Evolutionary conservation across 1,140 invertebrate species (phyloP).

Genomic region (Cataglyphis hispanica): DNA sequence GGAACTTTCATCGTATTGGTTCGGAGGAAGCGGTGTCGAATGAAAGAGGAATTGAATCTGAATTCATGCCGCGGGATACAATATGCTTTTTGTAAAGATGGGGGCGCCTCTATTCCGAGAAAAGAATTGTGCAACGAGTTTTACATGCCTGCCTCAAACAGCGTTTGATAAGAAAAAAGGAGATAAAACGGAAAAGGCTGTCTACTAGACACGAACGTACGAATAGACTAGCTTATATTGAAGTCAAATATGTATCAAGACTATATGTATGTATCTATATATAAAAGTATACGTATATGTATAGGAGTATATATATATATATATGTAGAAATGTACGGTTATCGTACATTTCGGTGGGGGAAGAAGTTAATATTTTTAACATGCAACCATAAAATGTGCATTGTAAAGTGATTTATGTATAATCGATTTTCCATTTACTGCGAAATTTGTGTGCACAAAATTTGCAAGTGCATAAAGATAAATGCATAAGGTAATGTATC

Average conservation of each 20-base stretch:
- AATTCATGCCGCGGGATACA: conserved; percentile 60
- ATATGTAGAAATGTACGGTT: too few relatives aligned
- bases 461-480: background rate
- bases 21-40: conserved; percentile 47
- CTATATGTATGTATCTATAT: too few relatives aligned
- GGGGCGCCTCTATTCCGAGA: background rate
- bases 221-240: background rate
- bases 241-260: conserved; percentile 7
- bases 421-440: conserved; percentile 42
- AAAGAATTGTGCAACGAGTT: conserved; percentile 50
- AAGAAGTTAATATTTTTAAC: conserved; percentile 11
- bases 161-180: conserved; percentile 40
- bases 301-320: too few relatives aligned
- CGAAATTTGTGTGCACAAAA: conserved; percentile 4
- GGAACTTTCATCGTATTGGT: conserved; percentile 57
- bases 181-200: conserved; percentile 28
- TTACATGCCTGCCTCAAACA: conserved; percentile 48
- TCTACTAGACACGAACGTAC: background rate
- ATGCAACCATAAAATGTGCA: background rate
- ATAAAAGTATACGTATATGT: too few relatives aligned
- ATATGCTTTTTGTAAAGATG: conserved; percentile 59
- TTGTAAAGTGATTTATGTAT: background rate
- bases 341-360: too few relatives aligned
- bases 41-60: conserved; percentile 62
- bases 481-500: background rate